These are phyloP conservation scores for Lithobius niger DNA, from an alignment of 1,140 invertebrate genomes.

Conservation along the genomic window DNA sequence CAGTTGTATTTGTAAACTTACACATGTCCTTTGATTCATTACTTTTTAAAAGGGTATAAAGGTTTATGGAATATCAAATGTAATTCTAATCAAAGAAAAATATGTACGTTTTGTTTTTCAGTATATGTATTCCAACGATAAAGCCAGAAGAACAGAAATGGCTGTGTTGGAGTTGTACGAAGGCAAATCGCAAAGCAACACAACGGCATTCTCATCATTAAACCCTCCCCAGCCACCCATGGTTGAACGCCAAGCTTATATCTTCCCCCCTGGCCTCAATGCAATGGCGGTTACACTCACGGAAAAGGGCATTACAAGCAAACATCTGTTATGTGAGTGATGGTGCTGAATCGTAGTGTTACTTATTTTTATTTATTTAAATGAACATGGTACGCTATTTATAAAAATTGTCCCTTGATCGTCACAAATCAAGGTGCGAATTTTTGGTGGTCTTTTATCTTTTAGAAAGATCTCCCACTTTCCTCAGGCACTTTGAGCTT, in stretches of 20 bases:
- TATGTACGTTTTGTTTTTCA: constrained; percentile 24
- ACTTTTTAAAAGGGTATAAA: no score
- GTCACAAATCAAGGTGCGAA: no score
- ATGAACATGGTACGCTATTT: no score
- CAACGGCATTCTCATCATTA: constrained; percentile 71
- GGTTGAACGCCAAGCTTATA: constrained; percentile 76
- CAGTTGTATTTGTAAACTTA: constrained; percentile 1
- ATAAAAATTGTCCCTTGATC: no score
- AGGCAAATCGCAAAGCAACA: constrained; percentile 72
- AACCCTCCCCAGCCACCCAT: constrained; percentile 56
- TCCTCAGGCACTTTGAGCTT: no score
- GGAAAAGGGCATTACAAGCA: constrained; percentile 87
- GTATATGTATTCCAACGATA: constrained; percentile 89
- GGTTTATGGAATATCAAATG: no score
- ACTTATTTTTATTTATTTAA: no score
- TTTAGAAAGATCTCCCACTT: no score
- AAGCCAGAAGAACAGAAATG: constrained; percentile 78
- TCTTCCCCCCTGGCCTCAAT: constrained; percentile 65
- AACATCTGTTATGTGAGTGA: constrained; percentile 74
- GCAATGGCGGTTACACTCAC: constrained; percentile 73
- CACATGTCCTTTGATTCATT: constrained; percentile 6
- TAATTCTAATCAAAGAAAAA: no score
- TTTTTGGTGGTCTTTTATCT: no score
- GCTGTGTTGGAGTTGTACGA: constrained; percentile 89
- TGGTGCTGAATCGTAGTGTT: no score